A percentile compares a stretch with the other conserved stretches of the same genome.
phyloP scores from a whole-genome alignment of 1,140 invertebrate species.

The Chymomyza costata region DNA sequence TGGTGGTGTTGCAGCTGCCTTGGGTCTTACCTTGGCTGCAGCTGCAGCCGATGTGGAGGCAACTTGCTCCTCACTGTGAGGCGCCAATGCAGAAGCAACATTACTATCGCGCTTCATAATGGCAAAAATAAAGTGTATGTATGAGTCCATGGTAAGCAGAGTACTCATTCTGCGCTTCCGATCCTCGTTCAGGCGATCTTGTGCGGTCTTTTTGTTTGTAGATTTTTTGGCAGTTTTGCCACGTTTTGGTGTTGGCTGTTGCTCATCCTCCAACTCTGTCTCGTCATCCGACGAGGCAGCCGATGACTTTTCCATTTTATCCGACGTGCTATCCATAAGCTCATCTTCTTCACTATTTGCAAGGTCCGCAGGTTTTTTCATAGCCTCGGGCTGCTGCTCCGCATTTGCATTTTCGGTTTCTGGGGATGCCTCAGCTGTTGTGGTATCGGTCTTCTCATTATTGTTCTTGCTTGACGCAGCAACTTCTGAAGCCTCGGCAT shows the following conservation, averaged over 20 bases:
- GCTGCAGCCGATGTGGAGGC: conserved; percentile 57
- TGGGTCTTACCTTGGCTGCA: conserved; percentile 25
- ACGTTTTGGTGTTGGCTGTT: conserved; percentile 57
- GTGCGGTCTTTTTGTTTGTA: conserved; percentile 58
- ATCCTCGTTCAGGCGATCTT: conserved; percentile 62
- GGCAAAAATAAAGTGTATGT: conserved; percentile 63
- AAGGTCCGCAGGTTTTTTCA: conserved; percentile 18
- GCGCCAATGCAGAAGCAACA: conserved; percentile 9
- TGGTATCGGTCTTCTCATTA: conserved; percentile 20
- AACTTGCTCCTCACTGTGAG: conserved; percentile 29
- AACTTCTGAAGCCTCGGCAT: conserved; percentile 19
- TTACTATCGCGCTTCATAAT: conserved; percentile 58
- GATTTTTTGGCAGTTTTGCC: conserved; percentile 43
- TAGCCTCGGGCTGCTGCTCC: conserved; percentile 1
- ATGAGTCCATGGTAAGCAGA: conserved; percentile 63
- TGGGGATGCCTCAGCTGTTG: conserved; percentile 29
- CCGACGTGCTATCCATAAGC: conserved; percentile 43
- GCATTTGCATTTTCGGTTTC: conserved; percentile 16
- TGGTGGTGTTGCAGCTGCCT: conserved; percentile 44
- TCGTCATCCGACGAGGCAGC: conserved; percentile 55
- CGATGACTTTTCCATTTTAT: conserved; percentile 32
- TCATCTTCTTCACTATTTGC: conserved; percentile 41
- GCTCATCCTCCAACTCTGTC: conserved; percentile 57
- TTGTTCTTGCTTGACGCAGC: conserved; percentile 5
- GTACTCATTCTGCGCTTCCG: conserved; percentile 57